Base-by-base conservation (phyloP, 2,113 vertebrate species). In the Turnix velox region DNA sequence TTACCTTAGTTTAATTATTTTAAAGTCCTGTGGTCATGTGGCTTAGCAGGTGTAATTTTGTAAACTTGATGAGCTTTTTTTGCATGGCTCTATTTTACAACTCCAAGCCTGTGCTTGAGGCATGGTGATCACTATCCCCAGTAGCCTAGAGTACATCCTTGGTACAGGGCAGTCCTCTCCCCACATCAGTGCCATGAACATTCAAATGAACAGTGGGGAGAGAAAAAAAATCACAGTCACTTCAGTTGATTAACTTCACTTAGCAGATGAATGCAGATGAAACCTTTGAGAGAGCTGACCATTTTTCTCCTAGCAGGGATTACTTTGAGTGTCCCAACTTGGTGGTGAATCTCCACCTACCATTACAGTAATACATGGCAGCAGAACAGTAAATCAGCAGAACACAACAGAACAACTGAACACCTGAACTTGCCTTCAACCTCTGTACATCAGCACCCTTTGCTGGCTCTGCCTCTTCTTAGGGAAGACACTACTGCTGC, bases 381-480 rank as follows among this genome's bases (percentile, higher is more conserved):
- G 55, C 13, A 35, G 55, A 57, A 57, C 20, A 27, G 30, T 18
- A 2, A n/a, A 72, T 42, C 42, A 86, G 42, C 31, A 83, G 75
- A 79, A 61, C 19, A 19, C 2, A 11, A 55, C 23, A 88, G 40
- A 46, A 66, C 46, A 76, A 39, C 28, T 18, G 54, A 51, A 74
- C 20, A 69, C 58, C 72, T 86, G 76, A 77, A 62, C 46, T 80
- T 77, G 63, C 25, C 39, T 80, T 69, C 76, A 49, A 72, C 79
- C 92, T 73, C 40, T 73, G 40, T 45, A 42, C 80, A 54, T 65
- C 77, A 69, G 72, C 84, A 79, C 62, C 42, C 55, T 90, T 65
- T 79, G 81, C 65, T 81, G 89, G 49, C 81, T 92, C 43, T 75
- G 72, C 49, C 65, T 83, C 94, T 97, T 94, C 62, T 84, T 5